A percentile compares a stretch with the other conserved stretches of the same genome.
phyloP scores from a whole-genome alignment of 2,888 invertebrate species.

The Gymnocheta viridis region DNA sequence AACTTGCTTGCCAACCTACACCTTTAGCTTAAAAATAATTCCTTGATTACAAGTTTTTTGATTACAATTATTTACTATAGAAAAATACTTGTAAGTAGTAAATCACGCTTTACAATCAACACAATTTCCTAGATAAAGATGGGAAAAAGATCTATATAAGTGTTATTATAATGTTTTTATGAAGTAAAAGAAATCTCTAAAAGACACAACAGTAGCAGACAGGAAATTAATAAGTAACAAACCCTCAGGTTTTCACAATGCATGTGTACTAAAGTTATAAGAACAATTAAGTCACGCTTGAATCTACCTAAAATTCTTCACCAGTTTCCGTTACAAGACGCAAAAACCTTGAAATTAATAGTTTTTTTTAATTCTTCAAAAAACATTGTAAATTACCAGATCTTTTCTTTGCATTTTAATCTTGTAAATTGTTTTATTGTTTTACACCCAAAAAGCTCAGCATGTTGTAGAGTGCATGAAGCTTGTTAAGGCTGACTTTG shows the following conservation, averaged over 20 bases:
- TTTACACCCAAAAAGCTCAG: constrained; percentile 14
- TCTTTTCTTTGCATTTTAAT: constrained; percentile 22
- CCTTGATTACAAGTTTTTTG: no score
- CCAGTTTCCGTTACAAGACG: not conserved
- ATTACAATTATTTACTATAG: no score
- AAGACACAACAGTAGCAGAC: not conserved
- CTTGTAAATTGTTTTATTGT: constrained; percentile 18
- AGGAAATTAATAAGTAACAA: not conserved
- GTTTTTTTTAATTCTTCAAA: not conserved
- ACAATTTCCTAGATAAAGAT: no score
- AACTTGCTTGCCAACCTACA: no score
- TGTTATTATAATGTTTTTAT: no score
- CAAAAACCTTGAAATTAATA: constrained; percentile 18
- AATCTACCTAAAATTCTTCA: not conserved
- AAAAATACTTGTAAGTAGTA: no score
- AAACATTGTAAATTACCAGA: not conserved
- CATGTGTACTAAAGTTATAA: not conserved
- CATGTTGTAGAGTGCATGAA: not conserved
- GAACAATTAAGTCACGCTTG: not conserved
- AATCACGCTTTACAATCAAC: no score
- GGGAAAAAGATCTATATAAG: no score
- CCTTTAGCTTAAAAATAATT: no score
- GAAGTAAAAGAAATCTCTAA: no score
- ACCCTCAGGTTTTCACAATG: not conserved
- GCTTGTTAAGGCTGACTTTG: constrained; percentile 20